Conservation (phyloP, 1,140 invertebrate genomes). For the Euura saliciscinereae region DNA sequence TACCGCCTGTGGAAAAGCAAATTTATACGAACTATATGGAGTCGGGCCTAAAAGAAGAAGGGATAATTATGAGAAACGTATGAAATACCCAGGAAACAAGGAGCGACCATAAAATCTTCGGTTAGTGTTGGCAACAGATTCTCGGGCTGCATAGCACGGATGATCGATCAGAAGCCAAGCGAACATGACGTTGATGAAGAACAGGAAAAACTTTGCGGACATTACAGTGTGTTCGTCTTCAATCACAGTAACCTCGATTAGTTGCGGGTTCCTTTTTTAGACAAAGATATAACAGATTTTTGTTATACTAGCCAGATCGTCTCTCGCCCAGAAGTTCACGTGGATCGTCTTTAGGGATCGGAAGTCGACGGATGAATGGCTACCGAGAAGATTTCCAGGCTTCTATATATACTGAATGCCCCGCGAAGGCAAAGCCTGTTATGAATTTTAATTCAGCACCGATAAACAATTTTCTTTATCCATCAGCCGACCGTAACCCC, state of each 20-base stretch:
- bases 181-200: background rate
- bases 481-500: background rate
- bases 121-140: constrained; percentile 22
- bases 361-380: constrained; percentile 13
- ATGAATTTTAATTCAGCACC: constrained; percentile 39
- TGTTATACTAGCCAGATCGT: too few relatives aligned
- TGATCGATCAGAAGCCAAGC: constrained; percentile 25
- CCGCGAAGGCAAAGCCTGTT: constrained; percentile 13
- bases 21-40: too few relatives aligned
- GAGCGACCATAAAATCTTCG: constrained; percentile 29
- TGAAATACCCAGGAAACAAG: constrained; percentile 27
- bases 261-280: too few relatives aligned
- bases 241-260: background rate
- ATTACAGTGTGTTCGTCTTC: background rate
- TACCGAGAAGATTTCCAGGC: constrained; percentile 7
- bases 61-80: background rate
- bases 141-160: constrained; percentile 26
- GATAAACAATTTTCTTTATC: constrained; percentile 37
- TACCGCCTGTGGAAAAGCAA: constrained; percentile 23
- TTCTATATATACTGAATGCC: constrained; percentile 32
- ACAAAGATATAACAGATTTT: too few relatives aligned
- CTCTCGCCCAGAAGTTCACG: background rate
- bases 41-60: too few relatives aligned
- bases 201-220: background rate
- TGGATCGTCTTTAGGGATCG: background rate